A percentile compares a stretch with the other conserved stretches of the same genome.
Evolutionary conservation across 2,113 vertebrate species (phyloP).

Genomic region (Cairina moschata): DNA sequence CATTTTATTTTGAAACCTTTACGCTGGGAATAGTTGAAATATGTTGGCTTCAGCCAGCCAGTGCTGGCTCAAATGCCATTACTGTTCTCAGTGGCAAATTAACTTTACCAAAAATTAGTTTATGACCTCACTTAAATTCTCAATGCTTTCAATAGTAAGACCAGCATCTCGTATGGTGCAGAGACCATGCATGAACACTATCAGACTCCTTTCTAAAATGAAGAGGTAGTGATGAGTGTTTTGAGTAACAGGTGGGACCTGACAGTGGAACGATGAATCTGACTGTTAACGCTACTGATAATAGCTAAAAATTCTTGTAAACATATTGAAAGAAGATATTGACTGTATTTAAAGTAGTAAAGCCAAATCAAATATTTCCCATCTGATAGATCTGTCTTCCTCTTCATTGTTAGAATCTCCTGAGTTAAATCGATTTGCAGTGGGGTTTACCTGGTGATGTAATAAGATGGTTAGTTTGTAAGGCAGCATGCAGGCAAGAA

Average conservation of each 20-base stretch:
- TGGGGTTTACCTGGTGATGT: neutral
- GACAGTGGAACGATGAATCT: neutral
- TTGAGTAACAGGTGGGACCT: neutral
- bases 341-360: neutral
- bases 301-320: neutral
- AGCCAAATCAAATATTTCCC: neutral
- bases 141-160: neutral
- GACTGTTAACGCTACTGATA: neutral
- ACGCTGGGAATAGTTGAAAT: neutral
- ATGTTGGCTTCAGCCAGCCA: neutral
- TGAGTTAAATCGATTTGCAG: neutral
- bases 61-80: neutral
- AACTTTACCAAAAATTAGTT: neutral
- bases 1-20: neutral
- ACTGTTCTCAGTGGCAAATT: neutral
- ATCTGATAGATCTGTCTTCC: neutral
- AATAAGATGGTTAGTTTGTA: neutral
- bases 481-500: neutral
- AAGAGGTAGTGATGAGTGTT: neutral
- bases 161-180: neutral
- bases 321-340: neutral
- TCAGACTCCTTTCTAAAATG: neutral
- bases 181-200: neutral
- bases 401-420: neutral
- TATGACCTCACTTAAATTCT: neutral